A percentile compares a stretch with the other conserved stretches of the same genome.
phyloP scores from a whole-genome alignment of 2,888 invertebrate species.

The Sesia apiformis region DNA sequence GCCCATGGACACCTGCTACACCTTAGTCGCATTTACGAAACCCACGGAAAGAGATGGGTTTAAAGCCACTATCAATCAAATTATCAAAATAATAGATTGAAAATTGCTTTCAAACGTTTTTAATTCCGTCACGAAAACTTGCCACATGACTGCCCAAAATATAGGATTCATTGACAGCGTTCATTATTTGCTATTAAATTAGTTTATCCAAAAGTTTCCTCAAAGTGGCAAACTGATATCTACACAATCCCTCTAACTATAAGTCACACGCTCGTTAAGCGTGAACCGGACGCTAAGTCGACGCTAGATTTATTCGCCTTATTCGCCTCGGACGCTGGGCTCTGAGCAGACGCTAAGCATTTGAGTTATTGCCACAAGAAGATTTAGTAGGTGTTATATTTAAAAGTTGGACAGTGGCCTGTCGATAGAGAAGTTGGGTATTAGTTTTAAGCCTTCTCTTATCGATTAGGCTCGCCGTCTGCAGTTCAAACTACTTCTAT shows the following conservation, averaged over 20 bases:
- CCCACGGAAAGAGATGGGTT: too few species aligned
- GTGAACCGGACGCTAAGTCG: slow-evolving; percentile 5
- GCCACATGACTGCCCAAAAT: neutral
- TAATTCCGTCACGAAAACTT: neutral
- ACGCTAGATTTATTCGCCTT: slow-evolving; percentile 5
- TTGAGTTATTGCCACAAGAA: neutral
- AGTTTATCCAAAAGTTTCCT: neutral
- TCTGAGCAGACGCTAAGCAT: neutral
- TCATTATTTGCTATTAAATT: too few species aligned
- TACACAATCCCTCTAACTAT: neutral
- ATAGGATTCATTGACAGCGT: too few species aligned
- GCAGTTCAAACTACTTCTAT: too few species aligned
- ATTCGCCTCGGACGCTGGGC: slow-evolving; percentile 1
- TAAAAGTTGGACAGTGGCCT: neutral
- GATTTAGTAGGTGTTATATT: neutral
- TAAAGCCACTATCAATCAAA: too few species aligned
- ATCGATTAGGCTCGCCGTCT: neutral
- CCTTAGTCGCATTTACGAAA: too few species aligned
- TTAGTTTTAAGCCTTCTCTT: neutral
- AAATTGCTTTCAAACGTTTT: neutral
- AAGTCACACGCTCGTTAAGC: slow-evolving; percentile 1
- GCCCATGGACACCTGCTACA: too few species aligned
- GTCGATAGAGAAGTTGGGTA: neutral
- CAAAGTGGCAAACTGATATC: neutral
- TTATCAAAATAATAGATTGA: neutral